Percentiles rank a stretch among this genome's conserved stretches.
Evolutionary conservation across 37 sponge, comb jelly and placozoan genomes (phyloP).

Genomic region (Diacarnus erythraeanus): DNA sequence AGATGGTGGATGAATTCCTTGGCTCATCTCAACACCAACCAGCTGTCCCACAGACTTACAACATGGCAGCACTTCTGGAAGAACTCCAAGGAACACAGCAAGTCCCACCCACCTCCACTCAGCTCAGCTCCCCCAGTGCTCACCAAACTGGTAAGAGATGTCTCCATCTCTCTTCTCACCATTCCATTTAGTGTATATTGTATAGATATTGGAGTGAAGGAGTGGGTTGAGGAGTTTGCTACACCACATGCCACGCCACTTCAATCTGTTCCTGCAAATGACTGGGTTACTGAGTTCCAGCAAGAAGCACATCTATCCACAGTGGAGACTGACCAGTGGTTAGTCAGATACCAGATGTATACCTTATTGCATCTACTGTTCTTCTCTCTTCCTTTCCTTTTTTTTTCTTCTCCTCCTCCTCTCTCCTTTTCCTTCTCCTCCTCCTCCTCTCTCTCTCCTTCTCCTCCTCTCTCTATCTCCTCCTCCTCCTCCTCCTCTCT

Average conservation of each 20-base stretch:
- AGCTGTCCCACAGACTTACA: slow-evolving; percentile 63
- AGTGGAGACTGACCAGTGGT: background rate
- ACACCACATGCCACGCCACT: slow-evolving; percentile 13
- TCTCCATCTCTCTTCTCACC: background rate
- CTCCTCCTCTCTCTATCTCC: too few species aligned
- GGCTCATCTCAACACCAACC: slow-evolving; percentile 7
- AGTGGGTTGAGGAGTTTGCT: slow-evolving; percentile 64
- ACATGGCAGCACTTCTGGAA: slow-evolving; percentile 59
- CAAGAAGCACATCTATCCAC: background rate
- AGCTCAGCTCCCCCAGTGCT: slow-evolving; percentile 1
- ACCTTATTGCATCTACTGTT: too few species aligned
- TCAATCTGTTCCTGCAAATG: background rate
- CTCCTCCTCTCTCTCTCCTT: background rate
- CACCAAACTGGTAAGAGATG: background rate
- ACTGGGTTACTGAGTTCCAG: background rate
- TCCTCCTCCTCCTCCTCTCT: background rate
- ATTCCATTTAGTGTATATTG: background rate
- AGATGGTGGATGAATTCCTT: slow-evolving; percentile 72
- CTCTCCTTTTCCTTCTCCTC: background rate
- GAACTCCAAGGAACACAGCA: slow-evolving; percentile 34
- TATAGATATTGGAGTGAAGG: slow-evolving; percentile 39
- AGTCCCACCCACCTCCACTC: background rate
- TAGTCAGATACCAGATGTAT: background rate
- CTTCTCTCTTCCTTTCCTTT: too few species aligned
- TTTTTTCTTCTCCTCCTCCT: too few species aligned